Conservation (phyloP, 2,888 invertebrate species). For the Argyra leucocephala region DNA sequence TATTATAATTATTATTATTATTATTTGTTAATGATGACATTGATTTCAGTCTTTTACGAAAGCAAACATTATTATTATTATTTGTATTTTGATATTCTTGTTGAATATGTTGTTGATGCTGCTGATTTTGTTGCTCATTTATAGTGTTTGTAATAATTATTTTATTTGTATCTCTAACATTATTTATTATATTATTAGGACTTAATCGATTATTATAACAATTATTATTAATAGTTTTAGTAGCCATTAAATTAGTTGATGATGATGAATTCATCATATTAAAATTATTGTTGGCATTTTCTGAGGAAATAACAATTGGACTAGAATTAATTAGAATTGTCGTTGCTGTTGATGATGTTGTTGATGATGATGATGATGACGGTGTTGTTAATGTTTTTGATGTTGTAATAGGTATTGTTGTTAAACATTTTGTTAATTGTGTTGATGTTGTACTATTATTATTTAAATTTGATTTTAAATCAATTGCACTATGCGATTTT, state of each 20-base stretch:
- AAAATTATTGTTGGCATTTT: neutral
- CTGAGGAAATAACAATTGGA: constrained; percentile 1
- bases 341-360: constrained; percentile 36
- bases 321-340: constrained; percentile 3
- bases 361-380: constrained; percentile 28
- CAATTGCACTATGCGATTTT: constrained; percentile 1
- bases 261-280: neutral
- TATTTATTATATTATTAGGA: neutral
- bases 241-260: neutral
- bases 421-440: neutral
- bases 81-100: constrained; percentile 30
- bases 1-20: neutral
- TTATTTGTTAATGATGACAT: constrained; percentile 7
- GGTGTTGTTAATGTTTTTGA: constrained; percentile 40
- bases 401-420: constrained; percentile 30
- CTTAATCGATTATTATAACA: constrained; percentile 3
- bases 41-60: constrained; percentile 28
- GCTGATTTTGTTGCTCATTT: constrained; percentile 22
- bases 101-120: constrained; percentile 16
- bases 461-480: constrained; percentile 8
- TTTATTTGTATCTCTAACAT: neutral
- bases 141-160: neutral
- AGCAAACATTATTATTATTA: constrained; percentile 24
- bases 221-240: neutral
- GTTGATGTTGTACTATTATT: constrained; percentile 19